These are phyloP conservation scores for Tonatia bakeri DNA, from an alignment of 2,113 vertebrate species.

Conservation along the genomic window DNA sequence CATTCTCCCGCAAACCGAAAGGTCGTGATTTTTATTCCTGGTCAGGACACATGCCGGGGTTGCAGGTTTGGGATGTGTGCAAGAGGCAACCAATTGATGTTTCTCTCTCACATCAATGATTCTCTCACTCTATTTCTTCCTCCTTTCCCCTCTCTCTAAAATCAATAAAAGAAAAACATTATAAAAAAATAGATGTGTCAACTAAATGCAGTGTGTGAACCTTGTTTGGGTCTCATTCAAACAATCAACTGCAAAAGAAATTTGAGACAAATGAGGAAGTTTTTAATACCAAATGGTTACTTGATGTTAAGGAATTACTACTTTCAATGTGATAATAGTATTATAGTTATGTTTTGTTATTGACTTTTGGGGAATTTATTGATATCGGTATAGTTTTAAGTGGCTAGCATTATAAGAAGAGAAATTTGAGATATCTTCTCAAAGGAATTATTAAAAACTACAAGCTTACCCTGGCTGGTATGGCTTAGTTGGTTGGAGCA, in stretches of 20 bases:
- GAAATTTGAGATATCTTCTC: neutral
- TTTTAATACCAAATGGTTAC: neutral
- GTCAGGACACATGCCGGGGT: too few relatives aligned
- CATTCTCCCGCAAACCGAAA: too few relatives aligned
- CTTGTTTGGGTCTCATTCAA: neutral
- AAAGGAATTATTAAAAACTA: conserved; percentile 16
- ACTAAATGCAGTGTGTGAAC: neutral
- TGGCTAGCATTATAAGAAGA: neutral
- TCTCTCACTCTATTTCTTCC: too few relatives aligned
- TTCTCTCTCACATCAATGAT: too few relatives aligned
- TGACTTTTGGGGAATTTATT: neutral
- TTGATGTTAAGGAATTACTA: neutral
- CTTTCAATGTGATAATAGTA: neutral
- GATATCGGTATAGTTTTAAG: neutral
- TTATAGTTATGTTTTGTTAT: neutral
- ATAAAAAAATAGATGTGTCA: neutral
- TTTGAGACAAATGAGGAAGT: neutral
- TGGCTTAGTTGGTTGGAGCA: too few relatives aligned
- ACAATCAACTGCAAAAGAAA: neutral
- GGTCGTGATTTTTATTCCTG: too few relatives aligned
- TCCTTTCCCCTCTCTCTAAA: too few relatives aligned
- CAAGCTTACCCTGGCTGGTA: neutral
- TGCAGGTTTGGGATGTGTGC: too few relatives aligned
- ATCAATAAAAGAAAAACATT: too few relatives aligned
- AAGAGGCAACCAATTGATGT: too few relatives aligned